Conservation (phyloP, 2,797 vertebrate species). For the Macropus fuliginosus region DNA sequence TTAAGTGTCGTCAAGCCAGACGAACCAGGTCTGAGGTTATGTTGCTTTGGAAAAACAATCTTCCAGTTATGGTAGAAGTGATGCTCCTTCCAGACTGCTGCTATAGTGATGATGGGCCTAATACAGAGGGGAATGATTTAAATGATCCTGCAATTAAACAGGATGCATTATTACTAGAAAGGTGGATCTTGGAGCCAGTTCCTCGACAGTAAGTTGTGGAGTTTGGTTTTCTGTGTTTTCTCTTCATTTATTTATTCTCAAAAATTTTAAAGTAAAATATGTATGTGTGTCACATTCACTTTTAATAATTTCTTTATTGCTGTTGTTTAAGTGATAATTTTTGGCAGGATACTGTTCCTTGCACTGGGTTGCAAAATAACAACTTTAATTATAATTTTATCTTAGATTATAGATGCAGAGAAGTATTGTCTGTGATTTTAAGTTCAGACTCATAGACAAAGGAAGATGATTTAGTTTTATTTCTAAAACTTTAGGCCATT, state of each 20-base stretch:
- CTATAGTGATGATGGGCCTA: conserved; percentile 96
- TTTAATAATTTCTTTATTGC: background rate
- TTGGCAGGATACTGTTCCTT: background rate
- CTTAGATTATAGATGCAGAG: background rate
- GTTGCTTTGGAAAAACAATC: conserved; percentile 96
- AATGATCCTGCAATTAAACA: conserved; percentile 97
- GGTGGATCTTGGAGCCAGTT: conserved; percentile 97
- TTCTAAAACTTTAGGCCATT: background rate
- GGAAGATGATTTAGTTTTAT: background rate
- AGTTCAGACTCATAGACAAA: background rate
- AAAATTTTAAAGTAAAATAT: background rate
- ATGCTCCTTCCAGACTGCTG: conserved; percentile 99
- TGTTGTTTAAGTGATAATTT: background rate
- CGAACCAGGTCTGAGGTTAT: conserved; percentile 95
- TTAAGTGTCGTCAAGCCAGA: conserved; percentile 95
- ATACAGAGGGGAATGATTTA: conserved; percentile 92
- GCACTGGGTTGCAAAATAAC: background rate
- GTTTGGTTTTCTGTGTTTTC: conserved; percentile 43
- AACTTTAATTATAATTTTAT: background rate
- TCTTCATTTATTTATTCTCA: background rate
- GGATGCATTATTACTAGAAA: conserved; percentile 95
- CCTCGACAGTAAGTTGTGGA: conserved; percentile 93
- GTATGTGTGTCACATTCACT: background rate
- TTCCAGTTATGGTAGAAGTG: conserved; percentile 99
- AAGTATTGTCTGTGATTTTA: background rate